Base-by-base conservation (phyloP, 1,140 invertebrate genomes). In the Drosophila aff. region DNA sequence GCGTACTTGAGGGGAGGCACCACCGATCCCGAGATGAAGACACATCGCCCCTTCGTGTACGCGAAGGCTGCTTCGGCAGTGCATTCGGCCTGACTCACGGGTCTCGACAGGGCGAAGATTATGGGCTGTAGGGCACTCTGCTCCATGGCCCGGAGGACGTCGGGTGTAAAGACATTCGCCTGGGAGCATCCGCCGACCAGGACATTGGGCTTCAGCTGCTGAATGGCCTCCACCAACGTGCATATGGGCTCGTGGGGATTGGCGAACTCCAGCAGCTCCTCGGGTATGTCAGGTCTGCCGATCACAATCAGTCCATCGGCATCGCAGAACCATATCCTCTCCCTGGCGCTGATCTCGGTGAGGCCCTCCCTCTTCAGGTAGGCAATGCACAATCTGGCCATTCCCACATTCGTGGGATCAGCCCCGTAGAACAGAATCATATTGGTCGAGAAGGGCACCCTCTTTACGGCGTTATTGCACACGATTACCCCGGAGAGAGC, bases 31-130 rank as follows among this genome's bases (percentile, higher is more conserved):
- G 97, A 97, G 1, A 98, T 97, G 93, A 99, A 99, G 44, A 99
- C 94, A 50, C 95, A 96, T 59, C 95, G 79, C 0, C 91, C 90
- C n/a, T 98, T 95, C 1, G 98, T 98, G 79, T 96, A 93, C 31
- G 93, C 95, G 87, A 98, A 99, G 2, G 98, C 98, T 83, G 98
- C 95, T 89, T 98, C 97, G 11, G 98, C 98, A 4, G 98, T 99
- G 90, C 98, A 99, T 93, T 99, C 98, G 1, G 98, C 97, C 93
- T 98, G 97, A 81, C 95, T 96, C 1, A 97, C 98, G 40, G 98
- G 98, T 93, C 99, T 99, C 80, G 98, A 99, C 6, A 99, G 94
- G 33, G 98, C 98, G 93, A 99, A 99, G 61, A 99, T 98, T 6
- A 92, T 81, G 95, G 66, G 98, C 96, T 96, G 97, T 4, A 71